phyloP scores from a whole-genome alignment of 23 tunicate species.

The Ascidia mentula region DNA sequence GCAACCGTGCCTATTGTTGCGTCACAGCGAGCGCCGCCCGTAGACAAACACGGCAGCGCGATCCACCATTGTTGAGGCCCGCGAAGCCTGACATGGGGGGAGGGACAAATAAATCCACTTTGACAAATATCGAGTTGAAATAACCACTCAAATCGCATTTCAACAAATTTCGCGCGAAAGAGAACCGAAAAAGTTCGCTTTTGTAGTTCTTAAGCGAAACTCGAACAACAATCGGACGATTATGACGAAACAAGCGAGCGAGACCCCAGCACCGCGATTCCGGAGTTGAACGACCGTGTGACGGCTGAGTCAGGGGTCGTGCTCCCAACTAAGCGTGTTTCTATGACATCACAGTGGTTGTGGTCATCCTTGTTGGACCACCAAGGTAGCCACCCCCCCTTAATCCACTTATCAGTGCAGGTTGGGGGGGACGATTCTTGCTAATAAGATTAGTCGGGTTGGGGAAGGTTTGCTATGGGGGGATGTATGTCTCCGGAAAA shows the following conservation, averaged over 20 bases:
- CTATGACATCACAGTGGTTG: background rate
- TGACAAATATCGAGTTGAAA: background rate
- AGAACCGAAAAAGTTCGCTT: background rate
- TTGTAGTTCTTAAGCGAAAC: background rate
- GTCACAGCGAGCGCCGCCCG: constrained; percentile 36
- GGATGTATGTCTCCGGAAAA: no score
- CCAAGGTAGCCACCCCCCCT: constrained; percentile 1
- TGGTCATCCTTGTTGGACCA: constrained; percentile 9
- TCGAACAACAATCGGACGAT: background rate
- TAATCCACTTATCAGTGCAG: background rate
- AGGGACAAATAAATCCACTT: background rate
- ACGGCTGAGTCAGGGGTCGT: constrained; percentile 7
- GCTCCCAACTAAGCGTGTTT: background rate
- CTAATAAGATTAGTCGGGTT: no score
- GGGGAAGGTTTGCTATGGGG: no score
- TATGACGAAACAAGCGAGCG: background rate
- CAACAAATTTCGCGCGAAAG: background rate
- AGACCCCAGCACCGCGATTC: background rate
- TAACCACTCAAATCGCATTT: background rate
- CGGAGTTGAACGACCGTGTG: background rate
- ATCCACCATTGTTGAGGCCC: background rate
- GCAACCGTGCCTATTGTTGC: constrained; percentile 15
- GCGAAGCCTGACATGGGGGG: background rate
- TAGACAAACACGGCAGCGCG: constrained; percentile 26
- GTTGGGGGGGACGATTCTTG: no score